These are phyloP conservation scores for Ptilorrhoa leucosticta DNA, from an alignment of 2,113 vertebrate species.

Conservation along the genomic window DNA sequence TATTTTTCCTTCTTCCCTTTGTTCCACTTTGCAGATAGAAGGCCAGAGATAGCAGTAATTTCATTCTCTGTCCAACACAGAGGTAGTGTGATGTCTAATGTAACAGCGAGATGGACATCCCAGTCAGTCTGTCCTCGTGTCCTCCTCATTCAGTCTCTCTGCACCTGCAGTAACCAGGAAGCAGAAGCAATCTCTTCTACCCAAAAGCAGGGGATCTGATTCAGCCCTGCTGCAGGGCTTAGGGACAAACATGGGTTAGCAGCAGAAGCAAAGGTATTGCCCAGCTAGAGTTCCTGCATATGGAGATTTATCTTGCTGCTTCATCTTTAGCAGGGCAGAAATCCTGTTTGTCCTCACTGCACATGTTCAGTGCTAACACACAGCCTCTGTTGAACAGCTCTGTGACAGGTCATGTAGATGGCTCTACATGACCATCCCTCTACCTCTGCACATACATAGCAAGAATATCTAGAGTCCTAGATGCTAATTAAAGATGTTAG, in stretches of 20 bases:
- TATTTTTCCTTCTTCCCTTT: not conserved
- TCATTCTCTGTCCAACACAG: not conserved
- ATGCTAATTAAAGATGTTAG: not conserved
- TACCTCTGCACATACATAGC: not conserved
- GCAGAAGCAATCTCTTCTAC: not conserved
- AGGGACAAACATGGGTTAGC: not conserved
- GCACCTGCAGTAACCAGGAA: not conserved
- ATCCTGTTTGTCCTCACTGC: not conserved
- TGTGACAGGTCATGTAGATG: not conserved
- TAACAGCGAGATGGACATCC: not conserved
- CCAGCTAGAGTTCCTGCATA: not conserved
- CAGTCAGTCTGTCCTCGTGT: not conserved
- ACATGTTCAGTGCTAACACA: accelerated
- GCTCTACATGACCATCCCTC: not conserved
- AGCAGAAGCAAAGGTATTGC: not conserved
- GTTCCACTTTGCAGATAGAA: not conserved
- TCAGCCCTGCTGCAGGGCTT: not conserved
- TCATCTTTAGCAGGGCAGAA: not conserved
- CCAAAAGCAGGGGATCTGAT: not conserved
- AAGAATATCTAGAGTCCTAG: not conserved
- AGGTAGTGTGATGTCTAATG: not conserved
- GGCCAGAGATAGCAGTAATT: not conserved
- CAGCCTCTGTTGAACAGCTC: not conserved
- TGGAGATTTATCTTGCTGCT: not conserved
- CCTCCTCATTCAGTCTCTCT: not conserved